These are phyloP conservation scores for Argopecten irradians DNA, from an alignment of 1,140 invertebrate species.

Conservation along the genomic window DNA sequence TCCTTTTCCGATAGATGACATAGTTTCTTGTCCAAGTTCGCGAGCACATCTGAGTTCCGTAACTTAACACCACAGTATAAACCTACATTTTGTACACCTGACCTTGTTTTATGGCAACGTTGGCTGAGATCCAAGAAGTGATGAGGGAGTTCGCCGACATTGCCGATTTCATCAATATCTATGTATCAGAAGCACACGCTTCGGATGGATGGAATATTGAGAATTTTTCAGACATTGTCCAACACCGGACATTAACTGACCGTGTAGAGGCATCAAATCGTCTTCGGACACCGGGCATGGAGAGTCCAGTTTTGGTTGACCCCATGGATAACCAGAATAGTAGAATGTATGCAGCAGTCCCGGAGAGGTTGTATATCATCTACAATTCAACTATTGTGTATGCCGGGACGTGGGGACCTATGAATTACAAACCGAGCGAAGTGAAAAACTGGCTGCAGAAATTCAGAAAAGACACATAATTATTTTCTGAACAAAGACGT, in stretches of 20 bases:
- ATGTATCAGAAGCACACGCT: constrained; percentile 65
- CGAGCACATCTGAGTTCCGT: too few relatives aligned
- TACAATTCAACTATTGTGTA: constrained; percentile 44
- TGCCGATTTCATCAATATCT: constrained; percentile 64
- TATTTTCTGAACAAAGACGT: too few relatives aligned
- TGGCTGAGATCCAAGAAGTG: constrained; percentile 55
- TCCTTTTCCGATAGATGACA: too few relatives aligned
- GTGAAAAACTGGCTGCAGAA: constrained; percentile 42
- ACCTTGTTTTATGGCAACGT: constrained; percentile 62
- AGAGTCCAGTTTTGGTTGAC: constrained; percentile 54
- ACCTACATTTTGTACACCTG: too few relatives aligned
- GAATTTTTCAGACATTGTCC: constrained; percentile 31
- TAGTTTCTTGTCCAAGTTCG: too few relatives aligned
- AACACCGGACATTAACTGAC: constrained; percentile 52
- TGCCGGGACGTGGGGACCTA: constrained; percentile 41
- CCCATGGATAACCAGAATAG: constrained; percentile 49
- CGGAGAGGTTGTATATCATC: constrained; percentile 54
- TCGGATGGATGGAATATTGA: constrained; percentile 58
- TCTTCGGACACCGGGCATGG: constrained; percentile 26
- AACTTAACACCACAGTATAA: too few relatives aligned
- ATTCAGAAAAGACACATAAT: not conserved
- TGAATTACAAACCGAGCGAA: constrained; percentile 36
- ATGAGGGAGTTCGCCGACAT: constrained; percentile 52
- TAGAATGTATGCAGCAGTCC: constrained; percentile 41
- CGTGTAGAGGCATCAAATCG: constrained; percentile 47